phyloP scores from a whole-genome alignment of 2,113 vertebrate genomes.

The Cavia aperea region DNA sequence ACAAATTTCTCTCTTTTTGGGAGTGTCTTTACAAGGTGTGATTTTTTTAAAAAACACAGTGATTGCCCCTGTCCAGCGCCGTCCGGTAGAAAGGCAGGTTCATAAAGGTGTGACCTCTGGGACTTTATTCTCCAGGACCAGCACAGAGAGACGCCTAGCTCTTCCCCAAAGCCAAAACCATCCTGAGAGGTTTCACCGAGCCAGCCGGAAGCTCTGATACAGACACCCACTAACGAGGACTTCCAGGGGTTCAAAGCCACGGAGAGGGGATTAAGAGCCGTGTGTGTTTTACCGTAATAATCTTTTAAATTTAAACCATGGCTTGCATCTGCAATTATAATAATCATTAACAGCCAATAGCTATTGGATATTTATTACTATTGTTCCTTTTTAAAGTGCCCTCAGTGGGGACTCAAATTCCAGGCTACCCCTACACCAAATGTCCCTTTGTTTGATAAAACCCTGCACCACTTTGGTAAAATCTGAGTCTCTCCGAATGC shows the following conservation, averaged over 20 bases:
- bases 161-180: background rate
- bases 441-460: background rate
- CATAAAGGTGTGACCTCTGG: background rate
- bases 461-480: background rate
- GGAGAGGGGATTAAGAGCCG: background rate
- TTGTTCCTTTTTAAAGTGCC: background rate
- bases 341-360: background rate
- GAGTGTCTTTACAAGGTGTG: background rate
- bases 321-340: background rate
- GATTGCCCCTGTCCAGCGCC: background rate
- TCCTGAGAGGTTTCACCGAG: background rate
- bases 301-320: background rate
- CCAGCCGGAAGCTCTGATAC: background rate
- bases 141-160: background rate
- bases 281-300: background rate
- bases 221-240: background rate
- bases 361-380: background rate
- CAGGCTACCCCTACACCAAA: background rate
- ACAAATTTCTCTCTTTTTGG: background rate
- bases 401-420: background rate
- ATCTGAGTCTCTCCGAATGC: background rate
- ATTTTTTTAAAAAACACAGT: background rate
- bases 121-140: background rate
- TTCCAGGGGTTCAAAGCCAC: background rate
- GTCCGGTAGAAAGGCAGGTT: background rate